Conservation (phyloP, 2,113 vertebrate genomes). For the Halcyon malimbica region DNA sequence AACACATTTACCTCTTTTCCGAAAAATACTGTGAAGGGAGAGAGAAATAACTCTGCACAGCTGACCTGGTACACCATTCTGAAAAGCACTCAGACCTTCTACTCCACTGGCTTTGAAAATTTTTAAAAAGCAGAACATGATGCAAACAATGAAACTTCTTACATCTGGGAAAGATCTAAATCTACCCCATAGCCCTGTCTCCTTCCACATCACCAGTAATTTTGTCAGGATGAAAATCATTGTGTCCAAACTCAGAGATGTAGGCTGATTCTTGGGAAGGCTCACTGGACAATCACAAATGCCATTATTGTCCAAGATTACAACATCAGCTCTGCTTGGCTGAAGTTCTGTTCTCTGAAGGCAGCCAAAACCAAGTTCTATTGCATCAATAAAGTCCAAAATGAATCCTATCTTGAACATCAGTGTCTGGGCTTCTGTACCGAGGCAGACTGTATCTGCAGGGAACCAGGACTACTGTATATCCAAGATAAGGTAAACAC, state of each 20-base stretch:
- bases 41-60: not conserved
- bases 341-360: constrained; percentile 21
- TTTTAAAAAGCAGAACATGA: not conserved
- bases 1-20: not conserved
- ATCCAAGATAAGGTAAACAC: not conserved
- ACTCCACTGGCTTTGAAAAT: not conserved
- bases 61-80: not conserved
- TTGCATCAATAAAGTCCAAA: not conserved
- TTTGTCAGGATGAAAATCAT: not conserved
- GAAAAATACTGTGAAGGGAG: not conserved
- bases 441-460: not conserved
- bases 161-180: not conserved
- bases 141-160: not conserved
- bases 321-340: constrained; percentile 1
- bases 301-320: not conserved
- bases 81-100: not conserved
- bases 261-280: not conserved
- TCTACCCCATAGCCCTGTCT: not conserved
- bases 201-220: not conserved
- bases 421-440: not conserved
- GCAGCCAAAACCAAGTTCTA: constrained; percentile 3
- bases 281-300: constrained; percentile 25
- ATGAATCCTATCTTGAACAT: not conserved
- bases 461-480: not conserved
- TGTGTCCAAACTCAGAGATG: not conserved